phyloP scores from a whole-genome alignment of 2,797 vertebrate species.

The Syngnathus rostellatus region DNA sequence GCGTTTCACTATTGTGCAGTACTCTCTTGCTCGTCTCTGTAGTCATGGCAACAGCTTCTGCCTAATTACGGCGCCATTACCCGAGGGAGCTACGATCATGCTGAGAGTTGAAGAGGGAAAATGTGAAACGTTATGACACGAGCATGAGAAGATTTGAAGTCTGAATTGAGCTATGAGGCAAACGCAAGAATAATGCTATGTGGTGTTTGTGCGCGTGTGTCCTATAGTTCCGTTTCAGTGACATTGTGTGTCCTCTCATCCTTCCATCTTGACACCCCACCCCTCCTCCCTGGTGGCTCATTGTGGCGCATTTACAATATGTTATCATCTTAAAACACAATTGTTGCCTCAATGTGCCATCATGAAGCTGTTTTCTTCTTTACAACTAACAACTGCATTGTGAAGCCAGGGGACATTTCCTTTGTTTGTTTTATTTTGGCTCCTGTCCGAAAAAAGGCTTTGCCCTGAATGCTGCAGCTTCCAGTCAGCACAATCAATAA shows the following conservation, averaged over 20 bases:
- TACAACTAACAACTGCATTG: background rate
- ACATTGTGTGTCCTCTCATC: constrained; percentile 3
- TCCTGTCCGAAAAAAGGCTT: constrained; percentile 1
- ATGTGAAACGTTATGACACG: background rate
- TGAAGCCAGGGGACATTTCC: background rate
- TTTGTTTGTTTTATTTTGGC: constrained; percentile 1
- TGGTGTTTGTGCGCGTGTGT: background rate
- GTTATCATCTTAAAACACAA: background rate
- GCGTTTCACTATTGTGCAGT: constrained; percentile 7
- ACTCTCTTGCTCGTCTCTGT: constrained; percentile 17
- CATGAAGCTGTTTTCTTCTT: background rate
- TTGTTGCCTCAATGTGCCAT: background rate
- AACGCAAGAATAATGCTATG: background rate
- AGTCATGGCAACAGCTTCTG: constrained; percentile 48
- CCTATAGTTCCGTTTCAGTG: background rate
- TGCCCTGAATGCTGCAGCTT: background rate
- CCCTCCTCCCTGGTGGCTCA: background rate
- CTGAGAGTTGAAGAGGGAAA: background rate
- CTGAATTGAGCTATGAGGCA: background rate
- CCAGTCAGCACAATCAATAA: constrained; percentile 3
- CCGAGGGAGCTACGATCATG: constrained; percentile 10
- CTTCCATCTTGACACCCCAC: background rate
- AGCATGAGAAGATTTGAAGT: background rate
- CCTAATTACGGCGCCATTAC: constrained; percentile 19
- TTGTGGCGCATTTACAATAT: background rate